Conservation (phyloP, 2,888 invertebrate genomes). For the Dolomedes plantarius region DNA sequence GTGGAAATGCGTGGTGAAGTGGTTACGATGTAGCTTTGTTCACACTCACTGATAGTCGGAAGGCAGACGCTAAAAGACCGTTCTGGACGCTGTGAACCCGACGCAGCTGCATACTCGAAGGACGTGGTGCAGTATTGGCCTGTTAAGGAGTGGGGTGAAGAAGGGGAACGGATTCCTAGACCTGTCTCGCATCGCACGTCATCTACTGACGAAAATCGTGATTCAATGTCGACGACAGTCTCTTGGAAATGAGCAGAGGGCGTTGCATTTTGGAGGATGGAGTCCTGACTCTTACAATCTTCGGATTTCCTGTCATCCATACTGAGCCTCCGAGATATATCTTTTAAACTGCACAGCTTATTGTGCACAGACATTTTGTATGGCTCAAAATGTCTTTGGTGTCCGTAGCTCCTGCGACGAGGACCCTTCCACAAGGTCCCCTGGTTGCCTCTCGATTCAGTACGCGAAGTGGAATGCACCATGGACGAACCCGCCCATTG, state of each 20-base stretch:
- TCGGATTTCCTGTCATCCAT: constrained; percentile 48
- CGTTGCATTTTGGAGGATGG: constrained; percentile 33
- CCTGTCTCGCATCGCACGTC: constrained; percentile 17
- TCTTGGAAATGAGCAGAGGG: constrained; percentile 50
- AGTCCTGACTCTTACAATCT: constrained; percentile 13
- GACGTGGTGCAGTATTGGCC: constrained; percentile 20
- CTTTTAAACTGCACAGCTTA: neutral
- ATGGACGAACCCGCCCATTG: constrained; percentile 12
- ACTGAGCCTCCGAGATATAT: constrained; percentile 46
- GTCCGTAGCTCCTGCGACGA: neutral
- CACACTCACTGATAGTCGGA: constrained; percentile 67
- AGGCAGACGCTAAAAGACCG: constrained; percentile 71
- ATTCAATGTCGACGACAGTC: constrained; percentile 48
- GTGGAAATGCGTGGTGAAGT: constrained; percentile 26
- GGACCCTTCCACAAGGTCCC: neutral
- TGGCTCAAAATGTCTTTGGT: neutral
- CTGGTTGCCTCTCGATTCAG: constrained; percentile 5
- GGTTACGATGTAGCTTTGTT: constrained; percentile 16
- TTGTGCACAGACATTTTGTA: constrained; percentile 30
- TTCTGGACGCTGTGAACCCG: constrained; percentile 26
- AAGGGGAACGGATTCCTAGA: constrained; percentile 29
- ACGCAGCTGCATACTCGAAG: constrained; percentile 19
- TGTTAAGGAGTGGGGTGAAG: constrained; percentile 40
- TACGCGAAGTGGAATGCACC: constrained; percentile 38
- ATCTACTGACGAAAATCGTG: constrained; percentile 26